Base-by-base conservation (phyloP, 1,140 invertebrate genomes). In the Panonychus citri region DNA sequence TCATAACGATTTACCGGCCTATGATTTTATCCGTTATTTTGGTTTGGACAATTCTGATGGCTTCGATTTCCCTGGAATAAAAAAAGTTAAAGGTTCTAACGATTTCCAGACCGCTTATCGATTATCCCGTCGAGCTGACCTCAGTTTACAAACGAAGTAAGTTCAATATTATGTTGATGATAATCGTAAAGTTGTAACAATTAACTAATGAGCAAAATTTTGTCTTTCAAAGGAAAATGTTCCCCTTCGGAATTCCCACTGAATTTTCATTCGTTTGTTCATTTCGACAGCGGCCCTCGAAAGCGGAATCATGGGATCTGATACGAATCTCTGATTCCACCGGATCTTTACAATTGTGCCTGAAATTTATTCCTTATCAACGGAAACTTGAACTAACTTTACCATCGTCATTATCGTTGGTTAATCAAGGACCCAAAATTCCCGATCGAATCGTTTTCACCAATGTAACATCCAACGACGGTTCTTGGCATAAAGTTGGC, bases 401-500 rank as follows among this genome's bases (percentile, higher is more conserved):
- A 30, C 65, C 72, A 1, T 74, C 77, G 61, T 73, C 73, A 58
- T n/a, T n/a, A n/a, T n/a, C n/a, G n/a, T n/a, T n/a, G n/a, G n/a
- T n/a, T n/a, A 70, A 77, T 56, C 75, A 76, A 46, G 63, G 70
- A 46, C 60, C 79, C 28, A n/a, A n/a, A n/a, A n/a, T n/a, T n/a
- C n/a, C n/a, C n/a, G 76, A 80, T 67, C 80, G 74, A 1, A 60
- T 79, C 8, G 66, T 67, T 27, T 82, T 81, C 65, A 60, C 69
- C 40, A 71, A 74, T 54, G 66, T 71, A 26, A 68, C 73, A 62
- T 68, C 83, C n/a, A 83, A 85, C 64, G 76, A 79, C 61, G 75
- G 74, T 54, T 75, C 78, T 48, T 85, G 82, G 83, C 82, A 85
- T 64, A 85, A 85, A 70, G 70, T 86, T 7, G 80, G 84, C 64